Evolutionary conservation across 64 coral and sea anemone species (phyloP).

Genomic region (Pocillopora damicornis): DNA sequence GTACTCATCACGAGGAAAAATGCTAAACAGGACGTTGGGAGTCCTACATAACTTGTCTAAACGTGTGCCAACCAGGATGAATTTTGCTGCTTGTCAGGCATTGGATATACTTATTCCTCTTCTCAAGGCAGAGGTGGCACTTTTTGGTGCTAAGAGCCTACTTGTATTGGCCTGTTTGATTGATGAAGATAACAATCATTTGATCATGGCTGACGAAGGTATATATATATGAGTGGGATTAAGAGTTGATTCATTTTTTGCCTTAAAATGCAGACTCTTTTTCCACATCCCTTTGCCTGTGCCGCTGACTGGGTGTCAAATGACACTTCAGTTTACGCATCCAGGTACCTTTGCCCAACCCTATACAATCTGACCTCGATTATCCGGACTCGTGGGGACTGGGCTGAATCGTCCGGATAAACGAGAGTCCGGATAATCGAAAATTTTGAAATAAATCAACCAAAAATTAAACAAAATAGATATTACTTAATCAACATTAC

Average conservation of each 20-base stretch:
- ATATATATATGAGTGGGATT: background rate
- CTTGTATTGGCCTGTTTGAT: constrained; percentile 75
- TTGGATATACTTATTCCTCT: constrained; percentile 56
- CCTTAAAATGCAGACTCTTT: background rate
- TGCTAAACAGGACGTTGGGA: constrained; percentile 55
- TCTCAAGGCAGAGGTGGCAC: constrained; percentile 41
- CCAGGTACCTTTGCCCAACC: too few species aligned
- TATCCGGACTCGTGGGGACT: too few species aligned
- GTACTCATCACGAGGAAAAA: constrained; percentile 50
- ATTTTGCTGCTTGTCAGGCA: constrained; percentile 48
- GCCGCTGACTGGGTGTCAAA: too few species aligned
- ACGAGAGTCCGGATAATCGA: too few species aligned
- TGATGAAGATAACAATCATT: constrained; percentile 78
- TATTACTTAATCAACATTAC: too few species aligned
- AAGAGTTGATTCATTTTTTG: background rate
- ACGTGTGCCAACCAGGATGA: constrained; percentile 59
- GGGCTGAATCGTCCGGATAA: too few species aligned
- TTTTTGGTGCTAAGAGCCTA: constrained; percentile 54
- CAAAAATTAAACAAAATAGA: too few species aligned
- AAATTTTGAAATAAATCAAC: too few species aligned
- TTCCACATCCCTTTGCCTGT: too few species aligned
- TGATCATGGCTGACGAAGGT: constrained; percentile 84
- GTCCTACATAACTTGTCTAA: constrained; percentile 74
- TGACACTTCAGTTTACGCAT: too few species aligned
- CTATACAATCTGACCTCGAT: too few species aligned